phyloP scores from a whole-genome alignment of 2,888 invertebrate species.

The Tenthredo notha region DNA sequence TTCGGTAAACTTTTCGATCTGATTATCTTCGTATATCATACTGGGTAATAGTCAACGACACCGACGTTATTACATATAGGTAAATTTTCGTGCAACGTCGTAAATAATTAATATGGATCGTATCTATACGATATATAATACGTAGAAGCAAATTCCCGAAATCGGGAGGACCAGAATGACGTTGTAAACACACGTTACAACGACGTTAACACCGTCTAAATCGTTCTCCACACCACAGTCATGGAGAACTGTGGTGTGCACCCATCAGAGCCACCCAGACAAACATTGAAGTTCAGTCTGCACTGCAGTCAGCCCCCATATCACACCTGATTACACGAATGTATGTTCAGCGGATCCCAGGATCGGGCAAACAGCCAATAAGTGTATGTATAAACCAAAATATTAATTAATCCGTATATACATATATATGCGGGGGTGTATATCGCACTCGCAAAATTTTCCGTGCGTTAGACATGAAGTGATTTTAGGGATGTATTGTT shows the following conservation, averaged over 20 bases:
- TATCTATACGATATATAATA: background rate
- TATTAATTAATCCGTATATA: constrained; percentile 38
- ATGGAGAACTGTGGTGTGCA: background rate
- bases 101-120: background rate
- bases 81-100: background rate
- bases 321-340: constrained; percentile 46
- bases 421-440: background rate
- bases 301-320: constrained; percentile 3
- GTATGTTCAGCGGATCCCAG: constrained; percentile 24
- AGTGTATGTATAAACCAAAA: background rate
- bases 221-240: background rate
- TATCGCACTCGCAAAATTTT: background rate
- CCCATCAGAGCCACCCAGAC: background rate
- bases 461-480: background rate
- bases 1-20: background rate
- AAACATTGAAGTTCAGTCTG: constrained; percentile 11
- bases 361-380: constrained; percentile 39
- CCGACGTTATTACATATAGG: background rate
- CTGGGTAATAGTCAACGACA: background rate
- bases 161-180: constrained; percentile 9
- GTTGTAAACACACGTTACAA: constrained; percentile 44
- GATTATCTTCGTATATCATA: background rate
- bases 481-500: background rate
- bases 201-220: constrained; percentile 36
- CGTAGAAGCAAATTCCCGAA: background rate